These are phyloP conservation scores for Blastobasis adustella DNA, from an alignment of 2,888 invertebrate genomes.

Conservation along the genomic window DNA sequence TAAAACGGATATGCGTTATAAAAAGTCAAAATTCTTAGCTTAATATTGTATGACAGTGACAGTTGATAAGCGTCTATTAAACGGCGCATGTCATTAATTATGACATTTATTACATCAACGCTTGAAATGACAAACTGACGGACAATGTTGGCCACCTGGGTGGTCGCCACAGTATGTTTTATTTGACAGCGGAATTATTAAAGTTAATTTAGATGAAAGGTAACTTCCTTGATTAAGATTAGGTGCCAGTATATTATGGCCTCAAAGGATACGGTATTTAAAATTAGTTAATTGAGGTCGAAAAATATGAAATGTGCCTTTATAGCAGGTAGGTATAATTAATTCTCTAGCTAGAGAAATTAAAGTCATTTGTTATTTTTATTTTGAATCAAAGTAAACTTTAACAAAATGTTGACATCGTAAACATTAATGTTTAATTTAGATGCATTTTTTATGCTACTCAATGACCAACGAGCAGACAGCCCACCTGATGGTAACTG, in stretches of 20 bases:
- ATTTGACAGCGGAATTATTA: neutral
- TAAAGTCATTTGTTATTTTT: too few species aligned
- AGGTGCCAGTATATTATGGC: conserved; percentile 16
- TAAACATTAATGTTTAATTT: too few species aligned
- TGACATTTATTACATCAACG: conserved; percentile 21
- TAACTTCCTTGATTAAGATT: neutral
- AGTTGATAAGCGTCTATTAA: conserved; percentile 16
- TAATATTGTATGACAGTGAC: neutral
- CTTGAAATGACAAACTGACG: conserved; percentile 36
- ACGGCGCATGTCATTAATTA: conserved; percentile 16
- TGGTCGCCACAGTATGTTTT: conserved; percentile 15
- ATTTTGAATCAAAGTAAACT: too few species aligned
- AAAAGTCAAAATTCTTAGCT: too few species aligned
- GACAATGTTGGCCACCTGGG: conserved; percentile 23
- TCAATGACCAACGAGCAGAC: too few species aligned
- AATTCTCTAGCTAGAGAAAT: too few species aligned
- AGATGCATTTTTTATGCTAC: too few species aligned
- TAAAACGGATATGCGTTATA: too few species aligned
- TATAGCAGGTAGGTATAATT: neutral
- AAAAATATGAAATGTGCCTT: conserved; percentile 32
- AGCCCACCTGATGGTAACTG: too few species aligned
- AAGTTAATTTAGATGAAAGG: neutral
- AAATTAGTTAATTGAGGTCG: conserved; percentile 37
- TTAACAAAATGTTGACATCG: too few species aligned
- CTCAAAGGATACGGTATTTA: conserved; percentile 38